Conservation (phyloP, 1,140 invertebrate genomes). For the Carposina sasakii region DNA sequence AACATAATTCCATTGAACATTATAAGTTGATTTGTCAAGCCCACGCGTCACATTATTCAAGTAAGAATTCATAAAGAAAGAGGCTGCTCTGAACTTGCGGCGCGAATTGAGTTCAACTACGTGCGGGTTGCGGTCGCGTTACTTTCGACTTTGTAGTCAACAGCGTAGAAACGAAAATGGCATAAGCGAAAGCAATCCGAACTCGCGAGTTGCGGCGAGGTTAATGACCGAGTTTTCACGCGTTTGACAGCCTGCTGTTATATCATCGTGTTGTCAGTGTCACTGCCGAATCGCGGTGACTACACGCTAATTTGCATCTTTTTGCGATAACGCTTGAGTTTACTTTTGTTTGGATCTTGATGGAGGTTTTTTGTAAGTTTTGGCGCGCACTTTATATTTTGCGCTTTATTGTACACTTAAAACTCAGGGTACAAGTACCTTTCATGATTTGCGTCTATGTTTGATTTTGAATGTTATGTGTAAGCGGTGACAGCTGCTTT, state of each 20-base stretch:
- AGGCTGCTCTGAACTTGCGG: no score
- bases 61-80: no score
- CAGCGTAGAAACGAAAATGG: slow-evolving; percentile 53
- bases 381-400: no score
- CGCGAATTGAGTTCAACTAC: no score
- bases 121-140: no score
- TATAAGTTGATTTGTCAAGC: slow-evolving; percentile 20
- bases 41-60: slow-evolving; percentile 39
- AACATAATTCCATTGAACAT: slow-evolving; percentile 16
- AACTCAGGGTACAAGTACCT: no score
- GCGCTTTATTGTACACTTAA: no score
- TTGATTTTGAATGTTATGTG: no score
- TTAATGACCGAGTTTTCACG: slow-evolving; percentile 73
- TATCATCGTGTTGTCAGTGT: slow-evolving; percentile 73
- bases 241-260: slow-evolving; percentile 73
- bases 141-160: slow-evolving; percentile 47
- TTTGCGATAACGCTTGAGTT: slow-evolving; percentile 30
- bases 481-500: no score
- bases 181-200: slow-evolving; percentile 53
- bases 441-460: no score
- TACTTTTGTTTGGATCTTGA: slow-evolving; percentile 51
- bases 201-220: slow-evolving; percentile 25
- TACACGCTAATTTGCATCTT: slow-evolving; percentile 50
- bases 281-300: slow-evolving; percentile 67
- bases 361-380: no score